Base-by-base conservation (phyloP, 2,797 vertebrate genomes). In the Aeoliscus strigatus region DNA sequence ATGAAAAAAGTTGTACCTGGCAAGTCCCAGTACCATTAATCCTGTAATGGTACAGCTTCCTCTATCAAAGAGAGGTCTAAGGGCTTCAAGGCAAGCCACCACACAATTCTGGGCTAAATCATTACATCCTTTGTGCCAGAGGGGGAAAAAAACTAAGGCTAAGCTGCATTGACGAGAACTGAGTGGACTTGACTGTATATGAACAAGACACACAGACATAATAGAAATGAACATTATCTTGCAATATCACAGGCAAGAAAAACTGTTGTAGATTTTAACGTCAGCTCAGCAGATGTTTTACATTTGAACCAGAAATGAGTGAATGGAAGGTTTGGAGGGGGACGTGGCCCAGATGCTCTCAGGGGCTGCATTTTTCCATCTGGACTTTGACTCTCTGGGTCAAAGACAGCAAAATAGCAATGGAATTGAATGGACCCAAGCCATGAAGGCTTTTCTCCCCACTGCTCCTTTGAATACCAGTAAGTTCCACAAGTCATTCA, bases 31-130 rank as follows among this genome's bases (percentile, higher is more conserved):
- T 49, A 52, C 48, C 66, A 82, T 86, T 84, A 87, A 89, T 84
- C 74, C 72, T 21, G 16, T 85, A 86, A 87, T 83, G 70, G 72
- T 79, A 77, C 53, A 48, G 80, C 74, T 81, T 86, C 77, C 76
- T 85, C 61, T 75, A 78, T 82, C 72, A 75, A 73, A 80, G 60
- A 63, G 59, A 67, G 49, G 64, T 61, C 64, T 79, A 68, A 69
- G 60, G 64, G 58, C 66, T 84, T 84, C 82, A 73, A 73, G 54
- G 69, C 75, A 82, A 82, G 65, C 80, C 70, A 72, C 77, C 68
- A 43, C 70, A 81, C 79, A 86, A 66, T 77, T 85, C 81, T 56
- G 53, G 80, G 66, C 74, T 82, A 83, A 82, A 77, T 83, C 77
- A 82, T 83, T 79, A 83, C 85, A 83, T 82, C 74, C 71, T 52